Conservation (phyloP, 2,797 vertebrate species). For the Jordanella pulchra region DNA sequence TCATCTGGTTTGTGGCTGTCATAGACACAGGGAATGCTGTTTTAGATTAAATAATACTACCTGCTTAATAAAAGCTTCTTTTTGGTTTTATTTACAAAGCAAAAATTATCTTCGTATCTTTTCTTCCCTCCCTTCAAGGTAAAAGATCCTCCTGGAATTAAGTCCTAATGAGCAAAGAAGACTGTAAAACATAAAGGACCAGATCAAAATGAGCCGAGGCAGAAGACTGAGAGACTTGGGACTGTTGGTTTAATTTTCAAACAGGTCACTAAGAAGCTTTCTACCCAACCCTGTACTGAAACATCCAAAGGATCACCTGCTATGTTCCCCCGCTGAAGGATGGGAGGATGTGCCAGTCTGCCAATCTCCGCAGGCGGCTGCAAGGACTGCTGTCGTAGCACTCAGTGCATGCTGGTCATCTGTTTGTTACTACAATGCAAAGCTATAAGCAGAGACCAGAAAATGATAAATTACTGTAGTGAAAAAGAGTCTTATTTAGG, state of each 20-base stretch:
- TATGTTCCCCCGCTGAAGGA: conserved; percentile 12
- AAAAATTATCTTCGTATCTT: background rate
- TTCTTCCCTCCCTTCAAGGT: conserved; percentile 73
- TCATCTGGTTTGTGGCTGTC: conserved; percentile 69
- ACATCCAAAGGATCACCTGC: conserved; percentile 13
- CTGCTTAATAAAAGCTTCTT: background rate
- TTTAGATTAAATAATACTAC: background rate
- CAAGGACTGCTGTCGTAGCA: conserved; percentile 14
- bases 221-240: conserved; percentile 15
- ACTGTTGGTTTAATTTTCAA: conserved; percentile 10
- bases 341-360: conserved; percentile 17
- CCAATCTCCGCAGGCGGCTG: background rate
- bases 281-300: conserved; percentile 12
- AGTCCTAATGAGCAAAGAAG: conserved; percentile 28
- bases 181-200: conserved; percentile 7
- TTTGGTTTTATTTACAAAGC: background rate
- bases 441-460: conserved; percentile 9
- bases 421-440: conserved; percentile 8
- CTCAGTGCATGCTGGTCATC: conserved; percentile 18
- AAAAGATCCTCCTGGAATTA: conserved; percentile 92
- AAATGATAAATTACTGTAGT: conserved; percentile 33
- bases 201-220: conserved; percentile 6
- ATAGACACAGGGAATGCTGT: background rate
- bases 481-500: conserved; percentile 25
- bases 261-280: conserved; percentile 23